phyloP scores from a whole-genome alignment of 1,140 invertebrate genomes.

The Atopsyche davidsoni region DNA sequence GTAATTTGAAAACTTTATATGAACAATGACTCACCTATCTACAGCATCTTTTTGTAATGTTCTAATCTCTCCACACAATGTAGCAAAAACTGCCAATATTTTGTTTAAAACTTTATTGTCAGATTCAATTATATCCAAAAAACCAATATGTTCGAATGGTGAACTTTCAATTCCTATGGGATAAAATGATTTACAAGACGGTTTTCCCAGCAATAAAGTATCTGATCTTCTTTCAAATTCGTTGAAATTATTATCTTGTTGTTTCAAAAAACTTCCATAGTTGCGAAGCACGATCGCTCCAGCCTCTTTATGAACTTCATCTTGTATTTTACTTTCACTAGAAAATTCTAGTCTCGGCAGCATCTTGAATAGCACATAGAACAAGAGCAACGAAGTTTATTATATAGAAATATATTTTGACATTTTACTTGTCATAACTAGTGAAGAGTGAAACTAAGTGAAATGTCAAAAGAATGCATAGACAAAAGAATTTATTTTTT shows the following conservation, averaged over 20 bases:
- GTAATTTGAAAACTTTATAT: background rate
- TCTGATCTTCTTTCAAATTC: slow-evolving; percentile 47
- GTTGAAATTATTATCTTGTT: slow-evolving; percentile 47
- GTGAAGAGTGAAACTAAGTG: too few relatives aligned
- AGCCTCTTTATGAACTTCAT: slow-evolving; percentile 37
- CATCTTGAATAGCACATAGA: too few relatives aligned
- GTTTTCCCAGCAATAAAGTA: slow-evolving; percentile 36
- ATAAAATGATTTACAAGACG: slow-evolving; percentile 51
- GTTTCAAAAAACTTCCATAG: slow-evolving; percentile 70
- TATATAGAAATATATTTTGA: too few relatives aligned
- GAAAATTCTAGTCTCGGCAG: too few relatives aligned
- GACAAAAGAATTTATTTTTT: too few relatives aligned
- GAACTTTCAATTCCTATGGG: slow-evolving; percentile 49
- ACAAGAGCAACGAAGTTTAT: too few relatives aligned
- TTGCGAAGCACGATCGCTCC: slow-evolving; percentile 41
- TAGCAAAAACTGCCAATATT: slow-evolving; percentile 72
- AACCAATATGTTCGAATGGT: slow-evolving; percentile 56
- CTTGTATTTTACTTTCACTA: slow-evolving; percentile 1
- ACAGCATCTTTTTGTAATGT: slow-evolving; percentile 62
- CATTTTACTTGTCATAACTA: too few relatives aligned
- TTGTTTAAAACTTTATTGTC: slow-evolving; percentile 80
- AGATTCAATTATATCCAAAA: slow-evolving; percentile 67
- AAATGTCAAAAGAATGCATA: too few relatives aligned
- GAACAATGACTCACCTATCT: slow-evolving; percentile 46
- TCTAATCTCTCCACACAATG: slow-evolving; percentile 70